A percentile compares a stretch with the other conserved stretches of the same genome.
Evolutionary conservation across 1,140 invertebrate genomes (phyloP).

Genomic region (Neodiprion lecontei): DNA sequence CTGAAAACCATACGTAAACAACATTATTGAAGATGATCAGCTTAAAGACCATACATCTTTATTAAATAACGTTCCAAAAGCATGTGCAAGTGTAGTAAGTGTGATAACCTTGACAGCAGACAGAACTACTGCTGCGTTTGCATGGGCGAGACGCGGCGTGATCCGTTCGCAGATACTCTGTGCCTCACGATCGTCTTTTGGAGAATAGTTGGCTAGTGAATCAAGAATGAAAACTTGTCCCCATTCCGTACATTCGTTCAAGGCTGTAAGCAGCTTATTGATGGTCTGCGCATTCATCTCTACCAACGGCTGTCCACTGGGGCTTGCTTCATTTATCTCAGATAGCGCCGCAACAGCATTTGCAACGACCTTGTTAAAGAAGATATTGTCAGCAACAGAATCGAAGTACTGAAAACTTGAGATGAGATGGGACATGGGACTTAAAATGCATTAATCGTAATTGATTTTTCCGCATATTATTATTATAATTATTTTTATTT

Average conservation of each 20-base stretch:
- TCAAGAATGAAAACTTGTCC: constrained; percentile 99
- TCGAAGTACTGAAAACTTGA: neutral
- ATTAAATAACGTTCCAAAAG: constrained; percentile 14
- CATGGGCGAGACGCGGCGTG: constrained; percentile 96
- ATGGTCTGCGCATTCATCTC: constrained; percentile 98
- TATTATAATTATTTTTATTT: too few species aligned
- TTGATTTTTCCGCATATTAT: neutral
- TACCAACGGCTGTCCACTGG: constrained; percentile 89
- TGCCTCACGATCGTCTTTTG: constrained; percentile 98
- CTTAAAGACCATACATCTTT: neutral
- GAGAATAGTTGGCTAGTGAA: constrained; percentile 96
- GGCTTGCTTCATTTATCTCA: constrained; percentile 97
- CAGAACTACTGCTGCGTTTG: constrained; percentile 99
- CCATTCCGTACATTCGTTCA: constrained; percentile 99
- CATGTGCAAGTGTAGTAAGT: neutral
- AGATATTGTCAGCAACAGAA: neutral
- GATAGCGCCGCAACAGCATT: constrained; percentile 99
- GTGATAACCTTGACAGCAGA: constrained; percentile 93
- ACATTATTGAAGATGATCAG: constrained; percentile 16
- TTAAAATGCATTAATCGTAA: neutral
- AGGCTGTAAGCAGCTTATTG: constrained; percentile 96
- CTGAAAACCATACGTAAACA: constrained; percentile 41
- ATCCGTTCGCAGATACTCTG: constrained; percentile 99
- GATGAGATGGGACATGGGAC: neutral
- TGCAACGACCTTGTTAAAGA: constrained; percentile 80